A percentile compares a stretch with the other conserved stretches of the same genome.
phyloP scores from a whole-genome alignment of 1,140 invertebrate genomes.

The Meloidogyne chitwoodi region DNA sequence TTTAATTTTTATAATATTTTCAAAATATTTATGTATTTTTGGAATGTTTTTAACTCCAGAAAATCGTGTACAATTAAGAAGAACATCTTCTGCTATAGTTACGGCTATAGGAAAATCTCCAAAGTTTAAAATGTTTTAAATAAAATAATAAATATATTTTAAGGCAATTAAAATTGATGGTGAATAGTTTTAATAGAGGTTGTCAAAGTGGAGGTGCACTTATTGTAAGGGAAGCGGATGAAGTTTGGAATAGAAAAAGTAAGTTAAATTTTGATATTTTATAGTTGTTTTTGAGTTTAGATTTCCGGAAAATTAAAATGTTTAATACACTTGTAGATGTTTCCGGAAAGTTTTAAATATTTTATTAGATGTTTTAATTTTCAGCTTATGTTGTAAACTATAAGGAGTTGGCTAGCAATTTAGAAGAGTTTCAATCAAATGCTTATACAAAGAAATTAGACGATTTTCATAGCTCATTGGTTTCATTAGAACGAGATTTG shows the following conservation, averaged over 20 bases:
- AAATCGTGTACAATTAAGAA: not conserved
- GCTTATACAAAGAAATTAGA: not conserved
- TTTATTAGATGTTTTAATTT: not conserved
- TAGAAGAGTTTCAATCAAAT: not conserved
- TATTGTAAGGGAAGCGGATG: not conserved
- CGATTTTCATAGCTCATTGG: not conserved
- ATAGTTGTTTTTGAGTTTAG: not conserved
- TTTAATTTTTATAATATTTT: not conserved
- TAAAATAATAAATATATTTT: not conserved
- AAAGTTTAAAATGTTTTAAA: not conserved
- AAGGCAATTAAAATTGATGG: not conserved
- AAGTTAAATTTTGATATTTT: not conserved
- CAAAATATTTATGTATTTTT: not conserved
- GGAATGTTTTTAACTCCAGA: not conserved
- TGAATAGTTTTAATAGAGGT: not conserved
- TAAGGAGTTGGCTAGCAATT: not conserved
- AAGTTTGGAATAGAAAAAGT: not conserved
- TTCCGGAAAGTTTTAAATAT: no score
- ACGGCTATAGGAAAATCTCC: not conserved
- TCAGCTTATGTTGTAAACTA: not conserved
- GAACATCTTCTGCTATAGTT: not conserved
- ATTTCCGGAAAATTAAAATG: not conserved
- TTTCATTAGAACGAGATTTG: not conserved
- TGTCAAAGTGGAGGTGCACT: not conserved
- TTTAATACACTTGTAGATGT: not conserved